phyloP scores from a whole-genome alignment of 2,113 vertebrate species.

The Hassar affinis region DNA sequence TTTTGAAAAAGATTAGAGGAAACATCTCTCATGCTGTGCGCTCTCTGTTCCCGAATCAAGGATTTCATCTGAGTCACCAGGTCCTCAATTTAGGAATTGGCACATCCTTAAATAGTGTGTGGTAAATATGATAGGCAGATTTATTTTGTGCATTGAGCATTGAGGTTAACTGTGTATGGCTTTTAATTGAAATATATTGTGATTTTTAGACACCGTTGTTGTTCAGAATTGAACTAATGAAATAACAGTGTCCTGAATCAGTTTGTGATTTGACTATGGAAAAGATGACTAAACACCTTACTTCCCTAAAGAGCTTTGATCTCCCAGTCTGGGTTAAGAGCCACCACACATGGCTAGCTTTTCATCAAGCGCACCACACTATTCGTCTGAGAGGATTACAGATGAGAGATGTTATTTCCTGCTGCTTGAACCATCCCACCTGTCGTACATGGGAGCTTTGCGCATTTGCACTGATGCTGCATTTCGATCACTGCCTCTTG shows the following conservation, averaged over 20 bases:
- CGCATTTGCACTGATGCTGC: background rate
- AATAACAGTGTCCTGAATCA: background rate
- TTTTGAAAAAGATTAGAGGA: background rate
- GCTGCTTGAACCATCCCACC: constrained; percentile 34
- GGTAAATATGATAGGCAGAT: background rate
- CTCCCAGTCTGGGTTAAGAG: background rate
- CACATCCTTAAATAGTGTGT: background rate
- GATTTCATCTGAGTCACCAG: background rate
- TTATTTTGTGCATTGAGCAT: background rate
- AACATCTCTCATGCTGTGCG: background rate
- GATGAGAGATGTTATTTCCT: constrained; percentile 29
- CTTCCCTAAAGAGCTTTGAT: background rate
- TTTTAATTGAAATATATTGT: background rate
- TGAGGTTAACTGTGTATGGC: background rate
- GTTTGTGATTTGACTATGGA: background rate
- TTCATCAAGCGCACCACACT: constrained; percentile 18
- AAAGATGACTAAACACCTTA: background rate
- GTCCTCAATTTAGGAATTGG: background rate
- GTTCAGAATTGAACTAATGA: background rate
- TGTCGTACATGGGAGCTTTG: constrained; percentile 17
- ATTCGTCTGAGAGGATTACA: constrained; percentile 33
- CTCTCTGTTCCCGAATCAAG: background rate
- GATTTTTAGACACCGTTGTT: background rate
- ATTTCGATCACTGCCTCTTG: constrained; percentile 3
- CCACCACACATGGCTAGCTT: constrained; percentile 27